phyloP scores from a whole-genome alignment of 1,140 invertebrate genomes.

The Anthonomus grandis region DNA sequence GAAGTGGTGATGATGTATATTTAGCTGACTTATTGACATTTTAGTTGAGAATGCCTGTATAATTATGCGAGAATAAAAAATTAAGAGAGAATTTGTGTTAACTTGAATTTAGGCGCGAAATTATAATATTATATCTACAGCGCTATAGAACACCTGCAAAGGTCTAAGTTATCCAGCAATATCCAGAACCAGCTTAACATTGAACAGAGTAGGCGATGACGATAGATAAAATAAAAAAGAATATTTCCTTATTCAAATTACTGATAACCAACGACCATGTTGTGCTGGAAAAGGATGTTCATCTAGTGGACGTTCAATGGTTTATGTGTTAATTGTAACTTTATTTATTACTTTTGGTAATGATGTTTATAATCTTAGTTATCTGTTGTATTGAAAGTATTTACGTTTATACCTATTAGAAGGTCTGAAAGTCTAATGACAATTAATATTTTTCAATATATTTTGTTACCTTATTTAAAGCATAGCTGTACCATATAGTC shows the following conservation, averaged over 20 bases:
- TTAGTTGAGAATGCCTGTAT: conserved; percentile 40
- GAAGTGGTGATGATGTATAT: conserved; percentile 44
- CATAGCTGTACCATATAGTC: conserved; percentile 1
- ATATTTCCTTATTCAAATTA: too few relatives aligned
- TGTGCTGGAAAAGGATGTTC: conserved; percentile 7
- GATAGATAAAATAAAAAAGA: too few relatives aligned
- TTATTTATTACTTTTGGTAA: conserved; percentile 2
- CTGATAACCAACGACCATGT: too few relatives aligned
- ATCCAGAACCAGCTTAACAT: neutral
- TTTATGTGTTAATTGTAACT: conserved; percentile 4
- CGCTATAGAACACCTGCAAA: too few relatives aligned
- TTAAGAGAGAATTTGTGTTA: too few relatives aligned
- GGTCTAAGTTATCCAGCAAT: conserved; percentile 12
- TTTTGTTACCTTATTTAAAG: neutral
- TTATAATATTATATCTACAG: conserved; percentile 2
- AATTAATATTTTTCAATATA: neutral
- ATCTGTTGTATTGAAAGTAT: conserved; percentile 1
- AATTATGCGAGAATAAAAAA: too few relatives aligned
- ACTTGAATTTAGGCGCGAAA: conserved; percentile 11
- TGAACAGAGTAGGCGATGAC: neutral
- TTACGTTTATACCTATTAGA: conserved; percentile 1
- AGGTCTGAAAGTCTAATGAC: neutral
- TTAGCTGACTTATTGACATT: conserved; percentile 39
- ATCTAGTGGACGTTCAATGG: neutral
- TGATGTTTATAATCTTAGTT: neutral